Conservation (phyloP, 2,888 invertebrate genomes). For the Drosophila hamatofila region DNA sequence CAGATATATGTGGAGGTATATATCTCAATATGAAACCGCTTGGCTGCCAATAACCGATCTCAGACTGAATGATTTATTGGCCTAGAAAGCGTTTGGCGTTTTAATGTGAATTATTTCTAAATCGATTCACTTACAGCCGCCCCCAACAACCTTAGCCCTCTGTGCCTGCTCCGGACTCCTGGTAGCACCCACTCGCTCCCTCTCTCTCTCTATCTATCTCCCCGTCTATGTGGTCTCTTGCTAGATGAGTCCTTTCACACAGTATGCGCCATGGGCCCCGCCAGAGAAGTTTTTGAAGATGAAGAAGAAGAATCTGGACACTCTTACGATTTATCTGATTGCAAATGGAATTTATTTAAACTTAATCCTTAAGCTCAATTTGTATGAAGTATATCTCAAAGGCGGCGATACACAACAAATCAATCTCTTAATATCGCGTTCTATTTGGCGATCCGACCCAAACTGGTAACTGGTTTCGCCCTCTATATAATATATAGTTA, state of each 20-base stretch:
- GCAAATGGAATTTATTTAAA: conserved; percentile 22
- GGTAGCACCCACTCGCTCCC: not conserved
- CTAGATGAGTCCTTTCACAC: conserved; percentile 9
- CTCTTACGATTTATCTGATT: conserved; percentile 22
- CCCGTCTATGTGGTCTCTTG: not conserved
- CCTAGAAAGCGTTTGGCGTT: conserved; percentile 18
- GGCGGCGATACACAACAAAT: conserved; percentile 26
- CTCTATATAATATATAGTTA: conserved; percentile 2
- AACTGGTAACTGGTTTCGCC: not conserved
- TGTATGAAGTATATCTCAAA: conserved; percentile 58
- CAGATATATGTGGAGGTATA: not conserved
- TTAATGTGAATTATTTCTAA: conserved; percentile 37
- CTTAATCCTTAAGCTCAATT: conserved; percentile 21
- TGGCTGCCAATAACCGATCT: conserved; percentile 25
- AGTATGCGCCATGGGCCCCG: not conserved
- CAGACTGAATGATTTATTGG: conserved; percentile 41
- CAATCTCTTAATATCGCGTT: conserved; percentile 30
- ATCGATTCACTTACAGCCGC: conserved; percentile 10
- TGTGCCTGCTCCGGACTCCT: not conserved
- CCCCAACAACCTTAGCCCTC: not conserved
- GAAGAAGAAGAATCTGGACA: conserved; percentile 11
- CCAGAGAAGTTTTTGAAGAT: conserved; percentile 7
- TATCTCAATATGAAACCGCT: conserved; percentile 11
- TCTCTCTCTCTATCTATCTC: not conserved
- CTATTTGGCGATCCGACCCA: conserved; percentile 5